Conservation (phyloP, 1,140 invertebrate species). For the Aphaenogaster rudis region DNA sequence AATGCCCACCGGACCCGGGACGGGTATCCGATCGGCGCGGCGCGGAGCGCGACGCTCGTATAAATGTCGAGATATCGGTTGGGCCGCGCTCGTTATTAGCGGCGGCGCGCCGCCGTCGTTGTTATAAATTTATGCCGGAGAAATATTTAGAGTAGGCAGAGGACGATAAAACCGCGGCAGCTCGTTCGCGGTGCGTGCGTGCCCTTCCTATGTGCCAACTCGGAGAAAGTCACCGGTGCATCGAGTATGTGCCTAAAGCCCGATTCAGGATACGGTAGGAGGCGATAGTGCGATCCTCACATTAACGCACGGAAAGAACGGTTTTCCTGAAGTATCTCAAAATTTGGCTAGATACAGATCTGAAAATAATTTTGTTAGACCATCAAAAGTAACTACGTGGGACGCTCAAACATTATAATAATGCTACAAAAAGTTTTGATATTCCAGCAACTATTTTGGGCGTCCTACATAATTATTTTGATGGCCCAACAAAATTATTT, state of each 20-base stretch:
- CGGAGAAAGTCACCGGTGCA: conserved; percentile 69
- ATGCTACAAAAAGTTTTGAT: too few relatives aligned
- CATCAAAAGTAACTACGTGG: too few relatives aligned
- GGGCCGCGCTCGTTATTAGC: conserved; percentile 70
- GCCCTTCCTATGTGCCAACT: conserved; percentile 19
- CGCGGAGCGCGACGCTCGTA: conserved; percentile 16
- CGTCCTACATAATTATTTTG: too few relatives aligned
- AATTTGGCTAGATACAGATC: too few relatives aligned
- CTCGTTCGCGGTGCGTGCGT: conserved; percentile 16
- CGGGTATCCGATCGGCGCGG: conserved; percentile 27
- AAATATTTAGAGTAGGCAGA: conserved; percentile 79
- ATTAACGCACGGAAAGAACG: background rate
- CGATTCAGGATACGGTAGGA: conserved; percentile 29
- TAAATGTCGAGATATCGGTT: conserved; percentile 33
- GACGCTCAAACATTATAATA: too few relatives aligned
- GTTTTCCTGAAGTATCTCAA: too few relatives aligned
- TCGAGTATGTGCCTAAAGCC: conserved; percentile 57
- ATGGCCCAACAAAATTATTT: too few relatives aligned
- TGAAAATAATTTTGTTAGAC: too few relatives aligned
- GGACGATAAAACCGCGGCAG: conserved; percentile 66
- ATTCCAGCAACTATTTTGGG: too few relatives aligned
- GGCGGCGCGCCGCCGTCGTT: conserved; percentile 52
- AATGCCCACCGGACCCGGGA: conserved; percentile 28
- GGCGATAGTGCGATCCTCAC: background rate
- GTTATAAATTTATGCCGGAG: conserved; percentile 77